Evolutionary conservation across 1,140 invertebrate species (phyloP).

Genomic region (Lycorma delicatula): DNA sequence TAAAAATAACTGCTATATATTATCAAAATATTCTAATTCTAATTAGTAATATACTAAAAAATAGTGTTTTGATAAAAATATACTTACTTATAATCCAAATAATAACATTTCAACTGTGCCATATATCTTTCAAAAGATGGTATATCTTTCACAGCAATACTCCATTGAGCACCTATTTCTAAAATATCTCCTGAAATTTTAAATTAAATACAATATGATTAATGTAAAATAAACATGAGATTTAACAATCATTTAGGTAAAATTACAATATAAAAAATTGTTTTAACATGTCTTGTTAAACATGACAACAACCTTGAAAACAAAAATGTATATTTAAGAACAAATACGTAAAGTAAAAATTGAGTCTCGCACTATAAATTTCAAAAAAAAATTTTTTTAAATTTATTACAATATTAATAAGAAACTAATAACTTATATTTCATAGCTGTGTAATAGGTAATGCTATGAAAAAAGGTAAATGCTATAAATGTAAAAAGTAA

Average conservation of each 20-base stretch:
- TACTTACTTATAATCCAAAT: constrained; percentile 80
- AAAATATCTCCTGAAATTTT: constrained; percentile 65
- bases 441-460: too few relatives aligned
- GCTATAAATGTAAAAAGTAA: too few relatives aligned
- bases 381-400: too few relatives aligned
- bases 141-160: constrained; percentile 83
- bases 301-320: background rate
- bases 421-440: too few relatives aligned
- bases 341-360: background rate
- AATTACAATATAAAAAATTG: background rate
- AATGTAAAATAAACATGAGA: background rate
- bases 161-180: constrained; percentile 94
- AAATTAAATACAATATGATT: background rate
- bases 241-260: background rate
- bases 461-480: too few relatives aligned
- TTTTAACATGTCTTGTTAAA: background rate
- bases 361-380: background rate
- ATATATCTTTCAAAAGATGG: constrained; percentile 93
- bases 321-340: background rate
- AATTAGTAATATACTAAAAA: background rate
- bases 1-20: too few relatives aligned
- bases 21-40: too few relatives aligned
- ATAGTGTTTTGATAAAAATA: background rate
- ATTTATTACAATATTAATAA: too few relatives aligned
- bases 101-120: constrained; percentile 95